Percentiles rank a stretch among this genome's conserved stretches.
These are phyloP conservation scores for Asbolus verrucosus DNA, from an alignment of 1,140 invertebrate genomes.

Conservation along the genomic window DNA sequence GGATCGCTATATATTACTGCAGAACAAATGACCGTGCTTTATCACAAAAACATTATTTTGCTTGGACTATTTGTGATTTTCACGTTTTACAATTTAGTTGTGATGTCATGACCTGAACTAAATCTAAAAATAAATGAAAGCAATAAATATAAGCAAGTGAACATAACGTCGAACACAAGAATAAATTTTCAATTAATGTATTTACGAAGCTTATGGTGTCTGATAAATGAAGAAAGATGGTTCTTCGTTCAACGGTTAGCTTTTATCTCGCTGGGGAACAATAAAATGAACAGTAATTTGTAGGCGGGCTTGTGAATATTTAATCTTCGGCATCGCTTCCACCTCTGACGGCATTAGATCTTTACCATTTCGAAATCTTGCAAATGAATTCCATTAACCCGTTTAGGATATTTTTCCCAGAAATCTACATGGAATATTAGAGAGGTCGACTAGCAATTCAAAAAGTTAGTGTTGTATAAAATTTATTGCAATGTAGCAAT, in stretches of 20 bases:
- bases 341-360: background rate
- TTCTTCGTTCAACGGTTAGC: slow-evolving; percentile 19
- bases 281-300: slow-evolving; percentile 33
- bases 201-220: slow-evolving; percentile 19
- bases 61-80: slow-evolving; percentile 14
- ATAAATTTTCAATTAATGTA: slow-evolving; percentile 27
- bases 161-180: slow-evolving; percentile 9
- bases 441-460: too few species aligned
- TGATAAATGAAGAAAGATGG: slow-evolving; percentile 32
- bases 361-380: background rate
- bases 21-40: slow-evolving; percentile 22
- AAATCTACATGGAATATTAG: background rate
- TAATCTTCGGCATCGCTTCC: background rate
- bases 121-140: background rate
- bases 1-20: slow-evolving; percentile 15
- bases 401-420: too few species aligned
- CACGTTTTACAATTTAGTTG: background rate
- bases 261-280: slow-evolving; percentile 29
- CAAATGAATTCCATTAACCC: slow-evolving; percentile 10
- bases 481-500: too few species aligned
- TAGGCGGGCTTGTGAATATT: slow-evolving; percentile 15
- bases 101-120: too few species aligned
- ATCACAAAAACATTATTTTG: slow-evolving; percentile 22
- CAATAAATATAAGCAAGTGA: background rate
- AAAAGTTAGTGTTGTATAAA: too few species aligned